Conservation (phyloP, 1,140 invertebrate species). For the Zaprionus vittiger region DNA sequence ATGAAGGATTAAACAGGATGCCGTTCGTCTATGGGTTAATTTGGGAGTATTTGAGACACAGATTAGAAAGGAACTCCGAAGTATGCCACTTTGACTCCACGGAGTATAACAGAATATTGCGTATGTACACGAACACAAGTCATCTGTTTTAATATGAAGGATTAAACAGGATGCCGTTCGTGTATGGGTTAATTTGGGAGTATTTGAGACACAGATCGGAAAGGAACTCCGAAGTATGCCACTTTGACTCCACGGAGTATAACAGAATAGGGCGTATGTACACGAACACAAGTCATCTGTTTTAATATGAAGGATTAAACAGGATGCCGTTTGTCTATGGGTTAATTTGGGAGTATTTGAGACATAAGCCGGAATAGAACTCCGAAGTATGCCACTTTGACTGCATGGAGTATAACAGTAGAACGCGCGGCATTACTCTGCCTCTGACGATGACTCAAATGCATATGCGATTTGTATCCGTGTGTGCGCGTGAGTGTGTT, state of each 20-base stretch:
- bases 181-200: constrained; percentile 47
- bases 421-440: not conserved
- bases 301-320: constrained; percentile 48
- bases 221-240: constrained; percentile 43
- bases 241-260: constrained; percentile 52
- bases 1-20: constrained; percentile 56
- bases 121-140: constrained; percentile 39
- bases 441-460: constrained; percentile 55
- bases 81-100: constrained; percentile 40
- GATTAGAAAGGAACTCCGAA: not conserved
- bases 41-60: constrained; percentile 65
- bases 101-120: not conserved
- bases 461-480: not conserved
- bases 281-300: constrained; percentile 61
- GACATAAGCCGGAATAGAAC: constrained; percentile 32
- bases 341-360: constrained; percentile 62
- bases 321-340: constrained; percentile 59
- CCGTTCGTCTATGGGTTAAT: constrained; percentile 50
- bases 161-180: constrained; percentile 50
- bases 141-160: constrained; percentile 37
- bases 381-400: constrained; percentile 34
- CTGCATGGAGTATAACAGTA: constrained; percentile 22
- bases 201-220: constrained; percentile 60
- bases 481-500: constrained; percentile 1
- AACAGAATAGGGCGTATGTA: constrained; percentile 24